These are phyloP conservation scores for Ctena decussata DNA, from an alignment of 2,888 invertebrate species.

Conservation along the genomic window DNA sequence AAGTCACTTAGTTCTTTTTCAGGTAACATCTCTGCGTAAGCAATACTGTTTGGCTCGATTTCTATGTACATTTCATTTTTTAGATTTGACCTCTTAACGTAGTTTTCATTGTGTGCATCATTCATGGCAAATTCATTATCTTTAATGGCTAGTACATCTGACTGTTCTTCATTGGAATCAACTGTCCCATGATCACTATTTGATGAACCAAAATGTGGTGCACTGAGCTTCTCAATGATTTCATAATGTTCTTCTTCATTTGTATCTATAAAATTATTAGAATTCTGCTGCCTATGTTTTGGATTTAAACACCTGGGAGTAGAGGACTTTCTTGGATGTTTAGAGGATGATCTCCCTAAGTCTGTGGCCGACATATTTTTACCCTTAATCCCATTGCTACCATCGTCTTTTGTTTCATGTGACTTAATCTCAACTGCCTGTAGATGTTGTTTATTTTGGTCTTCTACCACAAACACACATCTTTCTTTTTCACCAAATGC, in stretches of 20 bases:
- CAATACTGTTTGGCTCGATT: not conserved
- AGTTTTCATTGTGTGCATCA: not conserved
- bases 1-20: not conserved
- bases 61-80: not conserved
- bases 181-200: not conserved
- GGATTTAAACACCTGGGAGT: slow-evolving; percentile 2
- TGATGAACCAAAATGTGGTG: not conserved
- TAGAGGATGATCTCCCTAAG: not conserved
- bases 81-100: not conserved
- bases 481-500: too few species aligned
- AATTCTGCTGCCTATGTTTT: not conserved
- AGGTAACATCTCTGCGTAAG: not conserved
- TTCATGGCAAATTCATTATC: not conserved
- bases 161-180: not conserved
- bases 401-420: not conserved
- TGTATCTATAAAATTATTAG: not conserved
- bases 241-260: not conserved
- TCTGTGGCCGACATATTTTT: not conserved
- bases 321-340: not conserved
- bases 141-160: not conserved
- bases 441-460: not conserved
- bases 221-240: not conserved
- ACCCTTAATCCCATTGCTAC: not conserved
- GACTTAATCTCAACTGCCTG: not conserved
- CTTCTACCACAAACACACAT: too few species aligned